phyloP scores from a whole-genome alignment of 2,113 vertebrate species.

The Saccopteryx leptura region DNA sequence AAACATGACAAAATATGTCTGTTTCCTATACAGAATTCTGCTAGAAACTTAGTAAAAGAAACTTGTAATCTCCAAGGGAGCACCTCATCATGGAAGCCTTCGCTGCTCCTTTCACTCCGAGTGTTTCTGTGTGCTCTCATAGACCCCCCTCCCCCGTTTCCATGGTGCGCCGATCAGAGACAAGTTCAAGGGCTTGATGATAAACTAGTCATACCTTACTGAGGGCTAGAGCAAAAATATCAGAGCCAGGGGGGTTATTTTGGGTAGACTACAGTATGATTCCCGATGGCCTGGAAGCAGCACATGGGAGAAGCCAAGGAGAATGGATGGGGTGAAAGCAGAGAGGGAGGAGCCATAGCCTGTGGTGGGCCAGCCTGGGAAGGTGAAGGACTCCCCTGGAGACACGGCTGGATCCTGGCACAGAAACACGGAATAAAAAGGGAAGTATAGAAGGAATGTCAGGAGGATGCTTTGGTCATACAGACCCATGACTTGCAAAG shows the following conservation, averaged over 20 bases:
- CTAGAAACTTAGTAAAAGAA: neutral
- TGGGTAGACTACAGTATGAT: neutral
- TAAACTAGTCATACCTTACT: neutral
- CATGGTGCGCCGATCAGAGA: neutral
- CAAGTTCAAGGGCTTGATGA: neutral
- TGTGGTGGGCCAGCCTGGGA: accelerated
- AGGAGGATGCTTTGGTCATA: neutral
- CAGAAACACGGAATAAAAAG: neutral
- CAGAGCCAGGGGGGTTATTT: neutral
- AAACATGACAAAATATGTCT: neutral
- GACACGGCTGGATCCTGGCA: neutral
- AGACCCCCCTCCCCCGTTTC: neutral
- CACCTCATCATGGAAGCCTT: neutral
- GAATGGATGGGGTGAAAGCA: neutral
- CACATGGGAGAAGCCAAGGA: neutral
- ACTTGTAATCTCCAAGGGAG: neutral
- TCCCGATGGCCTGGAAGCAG: neutral
- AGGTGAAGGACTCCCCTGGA: neutral
- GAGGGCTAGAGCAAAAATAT: neutral
- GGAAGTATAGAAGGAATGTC: neutral
- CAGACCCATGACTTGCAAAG: neutral
- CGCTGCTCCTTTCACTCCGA: neutral
- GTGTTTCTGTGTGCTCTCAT: neutral
- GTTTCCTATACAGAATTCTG: neutral
- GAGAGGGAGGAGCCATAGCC: neutral